Percentiles rank a stretch among this genome's conserved stretches.
These are phyloP conservation scores for Cyanocitta stelleri DNA, from an alignment of 2,113 vertebrate species.

Conservation along the genomic window DNA sequence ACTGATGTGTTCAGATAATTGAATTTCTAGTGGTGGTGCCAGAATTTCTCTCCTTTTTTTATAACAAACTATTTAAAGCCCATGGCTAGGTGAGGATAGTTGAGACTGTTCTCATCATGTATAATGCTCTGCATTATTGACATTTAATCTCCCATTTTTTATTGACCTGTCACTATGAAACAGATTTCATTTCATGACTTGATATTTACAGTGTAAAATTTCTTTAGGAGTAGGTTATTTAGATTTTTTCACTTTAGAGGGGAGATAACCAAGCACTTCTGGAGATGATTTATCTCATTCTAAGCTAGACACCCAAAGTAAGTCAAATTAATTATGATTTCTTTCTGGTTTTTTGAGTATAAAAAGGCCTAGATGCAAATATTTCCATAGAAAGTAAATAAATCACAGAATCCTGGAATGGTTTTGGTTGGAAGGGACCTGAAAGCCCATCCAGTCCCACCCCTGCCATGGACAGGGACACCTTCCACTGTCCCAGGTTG, in stretches of 20 bases:
- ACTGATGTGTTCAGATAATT: background rate
- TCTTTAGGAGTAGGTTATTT: background rate
- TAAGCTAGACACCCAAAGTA: background rate
- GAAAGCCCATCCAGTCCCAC: rapidly evolving
- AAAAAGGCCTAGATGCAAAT: background rate
- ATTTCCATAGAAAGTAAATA: background rate
- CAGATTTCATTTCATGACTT: background rate
- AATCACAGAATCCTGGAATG: background rate
- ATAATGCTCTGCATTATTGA: background rate
- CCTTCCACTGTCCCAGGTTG: rapidly evolving
- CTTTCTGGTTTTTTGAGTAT: background rate
- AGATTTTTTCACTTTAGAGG: background rate
- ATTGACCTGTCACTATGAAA: background rate
- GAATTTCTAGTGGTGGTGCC: background rate
- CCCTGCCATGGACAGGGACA: background rate
- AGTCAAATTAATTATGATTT: background rate
- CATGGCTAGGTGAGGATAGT: background rate
- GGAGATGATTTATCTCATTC: background rate
- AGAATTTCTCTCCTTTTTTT: background rate
- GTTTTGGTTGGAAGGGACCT: background rate
- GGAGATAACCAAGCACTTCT: background rate
- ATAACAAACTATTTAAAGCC: background rate
- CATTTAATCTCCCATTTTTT: background rate
- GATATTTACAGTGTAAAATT: background rate
- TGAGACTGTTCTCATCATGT: background rate